Evolutionary conservation across 2,113 vertebrate species (phyloP), one percentile per base, ranked within the genome.

Genomic region (Hippoglossus stenolepis): DNA sequence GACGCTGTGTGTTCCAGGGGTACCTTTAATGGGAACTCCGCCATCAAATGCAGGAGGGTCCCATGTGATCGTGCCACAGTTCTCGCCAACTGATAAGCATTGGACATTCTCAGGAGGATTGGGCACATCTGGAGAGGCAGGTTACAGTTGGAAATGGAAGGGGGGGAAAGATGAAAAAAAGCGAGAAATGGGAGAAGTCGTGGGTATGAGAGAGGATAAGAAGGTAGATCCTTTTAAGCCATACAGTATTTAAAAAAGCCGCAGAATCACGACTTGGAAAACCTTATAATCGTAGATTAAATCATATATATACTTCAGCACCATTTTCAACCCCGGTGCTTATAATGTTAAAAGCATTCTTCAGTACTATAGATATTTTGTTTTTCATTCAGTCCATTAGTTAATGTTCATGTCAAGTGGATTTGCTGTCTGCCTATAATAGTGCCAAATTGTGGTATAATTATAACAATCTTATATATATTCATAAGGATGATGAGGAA

Each of bases 11-110:
- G 70, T 70, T 65, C 73, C 38, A 26, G 14, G 21, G 73, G 80
- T 88, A 96, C 97, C 97, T 61, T 96, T 97, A 65, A 98, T 4
- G 0, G 94, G 92, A 60, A 94, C 93, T 0, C 97, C 96, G 1
- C 96, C 97, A 1, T 97, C 95, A 2, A 93, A 96, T 2, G 91
- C 81, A 1, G 97, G 97, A 0, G 94, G 90, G 1, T 97, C 96
- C 96, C 97, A 98, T 49, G 90, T 87, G 73, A 97, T 86, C 18
- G 85, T 85, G 78, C 95, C 96, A 71, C 87, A 93, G 62, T 98
- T 96, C 80, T 97, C 96, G 62, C 96, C 97, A 23, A 98, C 95
- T 0, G 94, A 95, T 43, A 91, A 91, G 83, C 97, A 95, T 4
- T 86, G 94, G 65, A 96, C 95, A 0, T 95, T 93, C 89, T 95